A percentile compares a stretch with the other conserved stretches of the same genome.
These are phyloP conservation scores for Pipistrellus nathusii DNA, from an alignment of 2,797 vertebrate genomes.

Conservation along the genomic window DNA sequence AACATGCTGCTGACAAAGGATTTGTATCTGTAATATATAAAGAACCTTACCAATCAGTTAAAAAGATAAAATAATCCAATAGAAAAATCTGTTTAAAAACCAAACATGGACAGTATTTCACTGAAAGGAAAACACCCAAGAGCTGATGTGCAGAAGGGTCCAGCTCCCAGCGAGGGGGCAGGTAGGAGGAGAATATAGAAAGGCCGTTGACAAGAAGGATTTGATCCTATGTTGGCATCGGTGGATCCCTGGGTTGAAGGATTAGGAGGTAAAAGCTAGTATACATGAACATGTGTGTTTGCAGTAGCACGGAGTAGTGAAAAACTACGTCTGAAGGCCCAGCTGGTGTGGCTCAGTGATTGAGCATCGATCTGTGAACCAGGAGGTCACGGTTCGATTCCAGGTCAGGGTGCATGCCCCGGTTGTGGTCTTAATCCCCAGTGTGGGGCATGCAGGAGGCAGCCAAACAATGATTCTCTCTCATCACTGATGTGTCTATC, in stretches of 20 bases:
- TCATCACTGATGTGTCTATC: too few species aligned
- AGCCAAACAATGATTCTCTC: too few species aligned
- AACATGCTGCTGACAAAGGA: neutral
- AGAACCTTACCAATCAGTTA: neutral
- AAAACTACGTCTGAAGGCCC: neutral
- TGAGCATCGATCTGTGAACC: too few species aligned
- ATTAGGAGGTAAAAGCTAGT: neutral
- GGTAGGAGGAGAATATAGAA: neutral
- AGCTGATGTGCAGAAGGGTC: too few species aligned
- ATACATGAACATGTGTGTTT: neutral
- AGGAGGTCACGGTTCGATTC: too few species aligned
- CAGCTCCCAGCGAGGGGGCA: neutral
- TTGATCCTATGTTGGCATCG: neutral
- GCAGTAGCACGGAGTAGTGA: neutral
- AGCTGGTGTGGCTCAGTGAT: too few species aligned
- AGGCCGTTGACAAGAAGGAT: neutral
- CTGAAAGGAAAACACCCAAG: neutral
- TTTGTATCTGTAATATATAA: neutral
- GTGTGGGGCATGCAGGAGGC: too few species aligned
- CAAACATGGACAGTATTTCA: neutral
- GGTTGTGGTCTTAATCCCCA: too few species aligned
- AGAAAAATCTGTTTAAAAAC: slow-evolving; percentile 8
- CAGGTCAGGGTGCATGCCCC: too few species aligned
- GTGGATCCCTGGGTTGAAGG: neutral
- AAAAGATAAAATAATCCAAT: neutral